Percentiles rank a stretch among this genome's conserved stretches.
These are phyloP conservation scores for Oostethus manadensis DNA, from an alignment of 2,113 vertebrate species.

Conservation along the genomic window DNA sequence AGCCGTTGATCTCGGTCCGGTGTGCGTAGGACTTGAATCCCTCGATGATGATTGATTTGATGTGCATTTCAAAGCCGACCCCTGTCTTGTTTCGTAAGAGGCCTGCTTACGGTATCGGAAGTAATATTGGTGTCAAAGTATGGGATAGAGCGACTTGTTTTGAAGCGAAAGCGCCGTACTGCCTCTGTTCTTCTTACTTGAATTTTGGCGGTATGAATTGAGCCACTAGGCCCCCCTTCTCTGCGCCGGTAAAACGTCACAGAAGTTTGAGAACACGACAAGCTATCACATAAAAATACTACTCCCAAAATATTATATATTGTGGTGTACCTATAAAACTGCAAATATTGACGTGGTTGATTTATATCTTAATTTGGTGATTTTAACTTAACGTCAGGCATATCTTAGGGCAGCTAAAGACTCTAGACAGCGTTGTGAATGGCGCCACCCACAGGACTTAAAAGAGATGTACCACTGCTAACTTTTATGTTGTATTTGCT, in stretches of 20 bases:
- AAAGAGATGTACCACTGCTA: too few relatives aligned
- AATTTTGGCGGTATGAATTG: constrained; percentile 72
- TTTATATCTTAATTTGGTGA: background rate
- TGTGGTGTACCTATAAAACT: background rate
- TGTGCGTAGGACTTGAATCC: constrained; percentile 97
- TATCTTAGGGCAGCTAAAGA: constrained; percentile 12
- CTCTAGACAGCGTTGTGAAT: background rate
- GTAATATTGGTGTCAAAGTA: background rate
- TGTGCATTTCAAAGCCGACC: constrained; percentile 75
- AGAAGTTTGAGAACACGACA: background rate
- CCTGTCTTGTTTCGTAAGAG: background rate
- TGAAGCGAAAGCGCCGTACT: constrained; percentile 9
- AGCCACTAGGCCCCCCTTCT: background rate
- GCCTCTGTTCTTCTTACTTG: constrained; percentile 40
- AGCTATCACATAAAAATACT: too few relatives aligned
- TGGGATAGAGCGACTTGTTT: constrained; percentile 7
- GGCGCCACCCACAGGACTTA: constrained; percentile 8
- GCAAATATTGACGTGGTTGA: background rate
- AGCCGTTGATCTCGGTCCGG: constrained; percentile 83
- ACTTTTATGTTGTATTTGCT: too few relatives aligned
- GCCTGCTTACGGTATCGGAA: too few relatives aligned
- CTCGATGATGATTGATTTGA: constrained; percentile 88
- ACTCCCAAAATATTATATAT: too few relatives aligned
- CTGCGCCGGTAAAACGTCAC: constrained; percentile 11
- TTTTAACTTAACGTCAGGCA: constrained; percentile 27